Conservation (phyloP, 1,140 invertebrate species). For the Antheraea mylitta region DNA sequence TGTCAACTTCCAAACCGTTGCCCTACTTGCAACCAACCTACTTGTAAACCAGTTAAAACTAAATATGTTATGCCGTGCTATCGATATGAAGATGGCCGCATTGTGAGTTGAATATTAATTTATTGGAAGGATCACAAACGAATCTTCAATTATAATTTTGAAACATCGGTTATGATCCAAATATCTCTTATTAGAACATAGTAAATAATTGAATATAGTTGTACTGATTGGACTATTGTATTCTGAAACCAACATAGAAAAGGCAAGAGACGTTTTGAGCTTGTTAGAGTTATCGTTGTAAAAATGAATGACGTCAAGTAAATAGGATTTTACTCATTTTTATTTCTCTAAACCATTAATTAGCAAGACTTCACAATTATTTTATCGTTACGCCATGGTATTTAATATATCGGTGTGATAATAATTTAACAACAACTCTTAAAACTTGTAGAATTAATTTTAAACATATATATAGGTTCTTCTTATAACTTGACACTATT, state of each 20-base stretch:
- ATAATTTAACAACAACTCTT: too few species aligned
- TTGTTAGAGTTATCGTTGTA: too few species aligned
- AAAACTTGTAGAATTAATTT: too few species aligned
- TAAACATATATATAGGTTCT: too few species aligned
- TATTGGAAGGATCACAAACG: neutral
- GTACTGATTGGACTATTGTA: neutral
- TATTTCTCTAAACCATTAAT: too few species aligned
- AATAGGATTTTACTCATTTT: too few species aligned
- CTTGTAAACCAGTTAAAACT: constrained; percentile 52
- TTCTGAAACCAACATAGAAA: neutral
- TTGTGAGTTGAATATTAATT: constrained; percentile 48
- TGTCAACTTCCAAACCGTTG: constrained; percentile 8
- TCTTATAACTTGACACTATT: constrained; percentile 4
- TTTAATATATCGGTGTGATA: too few species aligned
- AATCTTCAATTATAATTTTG: neutral
- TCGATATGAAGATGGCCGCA: constrained; percentile 68
- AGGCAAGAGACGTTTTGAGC: neutral
- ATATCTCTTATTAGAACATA: neutral
- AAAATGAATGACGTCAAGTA: too few species aligned
- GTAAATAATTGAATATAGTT: neutral
- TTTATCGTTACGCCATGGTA: too few species aligned
- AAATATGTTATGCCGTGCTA: constrained; percentile 72
- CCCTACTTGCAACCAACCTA: constrained; percentile 17
- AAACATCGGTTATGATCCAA: neutral
- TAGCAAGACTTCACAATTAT: too few species aligned